Conservation (phyloP, 2,797 vertebrate species). For the Dendrocincla tyrannina region DNA sequence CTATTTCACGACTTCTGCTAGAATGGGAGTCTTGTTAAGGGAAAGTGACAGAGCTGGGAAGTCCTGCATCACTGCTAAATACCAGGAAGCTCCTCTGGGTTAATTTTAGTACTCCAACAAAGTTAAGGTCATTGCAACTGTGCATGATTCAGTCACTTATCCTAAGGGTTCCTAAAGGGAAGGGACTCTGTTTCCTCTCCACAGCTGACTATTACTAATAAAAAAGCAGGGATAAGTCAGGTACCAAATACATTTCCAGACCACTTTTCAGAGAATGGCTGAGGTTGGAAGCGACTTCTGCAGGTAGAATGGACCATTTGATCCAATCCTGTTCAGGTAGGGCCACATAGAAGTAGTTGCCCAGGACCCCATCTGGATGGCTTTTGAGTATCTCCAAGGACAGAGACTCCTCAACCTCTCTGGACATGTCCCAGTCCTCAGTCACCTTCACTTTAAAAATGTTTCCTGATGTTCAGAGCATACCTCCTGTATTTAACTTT, state of each 20-base stretch:
- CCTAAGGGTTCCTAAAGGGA: background rate
- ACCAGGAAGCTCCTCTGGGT: background rate
- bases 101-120: background rate
- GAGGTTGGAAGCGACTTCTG: background rate
- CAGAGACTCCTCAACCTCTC: background rate
- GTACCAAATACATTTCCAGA: background rate
- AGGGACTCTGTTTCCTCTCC: background rate
- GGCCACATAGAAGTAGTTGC: background rate
- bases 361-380: background rate
- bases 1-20: background rate
- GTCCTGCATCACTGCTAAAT: background rate
- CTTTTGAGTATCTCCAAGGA: background rate
- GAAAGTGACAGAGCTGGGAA: background rate
- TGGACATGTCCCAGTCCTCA: background rate
- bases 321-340: background rate
- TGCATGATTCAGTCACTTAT: accelerated
- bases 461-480: background rate
- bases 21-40: background rate
- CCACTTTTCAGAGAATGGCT: background rate
- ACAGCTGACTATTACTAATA: background rate
- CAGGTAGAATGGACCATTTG: background rate
- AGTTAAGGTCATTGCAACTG: background rate
- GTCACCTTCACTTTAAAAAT: background rate
- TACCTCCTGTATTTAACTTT: background rate
- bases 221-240: background rate